Conservation (phyloP, 2,113 vertebrate genomes). For the Rousettus leschenaultii region DNA sequence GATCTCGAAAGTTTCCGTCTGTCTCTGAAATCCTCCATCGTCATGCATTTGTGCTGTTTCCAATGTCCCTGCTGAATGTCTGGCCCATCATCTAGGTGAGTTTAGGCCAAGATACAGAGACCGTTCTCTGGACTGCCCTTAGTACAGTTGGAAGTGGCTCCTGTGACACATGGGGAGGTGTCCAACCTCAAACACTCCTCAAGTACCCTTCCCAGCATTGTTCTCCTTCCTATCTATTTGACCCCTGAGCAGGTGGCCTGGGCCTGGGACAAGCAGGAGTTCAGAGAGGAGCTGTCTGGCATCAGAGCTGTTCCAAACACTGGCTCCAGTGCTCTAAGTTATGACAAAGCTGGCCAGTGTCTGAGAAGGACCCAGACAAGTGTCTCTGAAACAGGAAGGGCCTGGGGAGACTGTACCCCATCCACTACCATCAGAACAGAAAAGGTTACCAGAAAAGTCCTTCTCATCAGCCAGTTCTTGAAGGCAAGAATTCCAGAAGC, state of each 20-base stretch:
- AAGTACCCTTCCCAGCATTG: background rate
- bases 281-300: background rate
- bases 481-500: background rate
- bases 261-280: too few species aligned
- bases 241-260: too few species aligned
- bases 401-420: background rate
- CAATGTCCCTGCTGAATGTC: background rate
- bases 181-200: background rate
- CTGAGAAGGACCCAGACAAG: background rate
- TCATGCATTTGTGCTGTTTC: background rate
- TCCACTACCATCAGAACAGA: background rate
- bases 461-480: background rate
- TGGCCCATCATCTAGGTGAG: background rate
- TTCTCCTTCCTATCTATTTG: background rate
- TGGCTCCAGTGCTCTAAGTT: background rate
- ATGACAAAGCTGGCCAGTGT: background rate
- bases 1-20: background rate
- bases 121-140: background rate
- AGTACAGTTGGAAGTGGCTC: background rate
- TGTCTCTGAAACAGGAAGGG: background rate
- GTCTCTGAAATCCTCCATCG: background rate
- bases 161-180: background rate
- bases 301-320: background rate
- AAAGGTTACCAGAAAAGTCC: background rate
- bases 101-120: background rate